These are phyloP conservation scores for Chrysotoxum bicinctum DNA, from an alignment of 2,888 invertebrate species.

Conservation along the genomic window DNA sequence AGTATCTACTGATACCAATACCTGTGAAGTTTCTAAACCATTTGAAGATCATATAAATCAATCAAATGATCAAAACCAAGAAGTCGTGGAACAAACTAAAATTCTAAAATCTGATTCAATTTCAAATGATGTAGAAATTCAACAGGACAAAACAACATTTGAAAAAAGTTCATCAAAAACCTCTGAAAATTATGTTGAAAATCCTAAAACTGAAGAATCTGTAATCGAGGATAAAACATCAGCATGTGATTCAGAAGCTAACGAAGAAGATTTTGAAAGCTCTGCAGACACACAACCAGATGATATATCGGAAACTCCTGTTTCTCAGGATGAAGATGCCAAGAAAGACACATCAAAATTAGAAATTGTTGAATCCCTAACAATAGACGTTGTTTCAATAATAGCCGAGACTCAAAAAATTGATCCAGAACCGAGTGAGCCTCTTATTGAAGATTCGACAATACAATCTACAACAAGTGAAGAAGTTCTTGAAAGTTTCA, in stretches of 20 bases:
- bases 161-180: neutral
- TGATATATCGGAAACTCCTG: neutral
- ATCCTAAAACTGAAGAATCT: neutral
- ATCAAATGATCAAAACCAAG: neutral
- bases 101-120: neutral
- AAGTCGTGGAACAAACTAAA: neutral
- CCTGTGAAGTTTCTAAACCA: neutral
- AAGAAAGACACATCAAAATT: no score
- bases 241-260: neutral
- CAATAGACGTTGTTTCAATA: neutral
- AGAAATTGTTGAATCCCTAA: neutral
- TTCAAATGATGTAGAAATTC: neutral
- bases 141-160: neutral
- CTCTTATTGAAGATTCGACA: neutral
- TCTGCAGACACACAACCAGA: neutral
- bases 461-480: neutral
- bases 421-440: neutral
- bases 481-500: no score
- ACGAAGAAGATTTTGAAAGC: neutral
- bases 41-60: neutral
- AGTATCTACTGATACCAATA: neutral
- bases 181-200: neutral
- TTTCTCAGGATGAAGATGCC: neutral
- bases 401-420: neutral
- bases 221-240: neutral